Percentiles rank a stretch among this genome's conserved stretches.
Evolutionary conservation across 1,140 invertebrate species (phyloP).

Genomic region (Metopolophium dirhodum): DNA sequence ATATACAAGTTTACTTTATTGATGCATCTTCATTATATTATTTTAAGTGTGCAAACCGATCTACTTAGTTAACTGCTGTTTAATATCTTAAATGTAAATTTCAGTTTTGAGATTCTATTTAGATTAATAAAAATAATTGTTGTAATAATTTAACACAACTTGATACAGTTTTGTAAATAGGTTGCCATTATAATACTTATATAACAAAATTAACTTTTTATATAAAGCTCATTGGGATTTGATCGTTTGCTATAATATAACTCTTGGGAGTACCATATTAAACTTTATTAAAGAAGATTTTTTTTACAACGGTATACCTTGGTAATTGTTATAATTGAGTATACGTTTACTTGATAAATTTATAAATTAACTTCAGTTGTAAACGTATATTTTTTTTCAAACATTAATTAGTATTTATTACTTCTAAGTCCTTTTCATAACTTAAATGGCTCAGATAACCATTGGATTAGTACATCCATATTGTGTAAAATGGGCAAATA

Average conservation of each 20-base stretch:
- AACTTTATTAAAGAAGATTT: not conserved
- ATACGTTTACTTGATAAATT: not conserved
- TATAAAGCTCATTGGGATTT: not conserved
- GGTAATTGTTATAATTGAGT: not conserved
- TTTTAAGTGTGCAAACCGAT: not conserved
- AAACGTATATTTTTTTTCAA: not conserved
- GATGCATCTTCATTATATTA: not conserved
- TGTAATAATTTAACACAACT: constrained; percentile 7
- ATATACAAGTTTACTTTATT: not conserved
- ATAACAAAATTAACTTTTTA: constrained; percentile 11
- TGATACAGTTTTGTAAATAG: not conserved
- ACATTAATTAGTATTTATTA: not conserved
- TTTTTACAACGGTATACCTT: not conserved
- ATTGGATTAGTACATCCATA: not conserved
- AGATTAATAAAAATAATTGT: not conserved
- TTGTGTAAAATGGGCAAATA: not conserved
- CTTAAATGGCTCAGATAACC: not conserved
- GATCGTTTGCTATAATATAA: not conserved
- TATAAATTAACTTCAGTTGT: not conserved
- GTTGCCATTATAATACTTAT: not conserved
- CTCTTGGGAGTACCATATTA: not conserved
- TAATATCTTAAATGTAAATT: not conserved
- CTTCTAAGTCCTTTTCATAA: not conserved
- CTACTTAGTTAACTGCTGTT: not conserved
- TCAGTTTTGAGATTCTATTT: not conserved